These are phyloP conservation scores for Tamandua tetradactyla DNA, from an alignment of 2,797 vertebrate species.

Conservation along the genomic window DNA sequence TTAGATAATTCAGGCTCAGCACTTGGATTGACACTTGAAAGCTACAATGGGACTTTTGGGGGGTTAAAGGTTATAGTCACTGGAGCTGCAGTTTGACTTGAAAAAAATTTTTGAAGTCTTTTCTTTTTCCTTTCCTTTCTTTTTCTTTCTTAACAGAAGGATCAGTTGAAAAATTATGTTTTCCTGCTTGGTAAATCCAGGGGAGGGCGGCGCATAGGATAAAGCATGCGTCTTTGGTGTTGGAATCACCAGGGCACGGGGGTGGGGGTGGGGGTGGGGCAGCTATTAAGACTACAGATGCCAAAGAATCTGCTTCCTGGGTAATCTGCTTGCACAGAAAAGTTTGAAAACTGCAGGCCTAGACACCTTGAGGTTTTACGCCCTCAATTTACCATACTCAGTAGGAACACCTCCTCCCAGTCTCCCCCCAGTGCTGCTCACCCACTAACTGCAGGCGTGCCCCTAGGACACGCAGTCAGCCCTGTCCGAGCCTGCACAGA, in stretches of 20 bases:
- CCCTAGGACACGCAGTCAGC: neutral
- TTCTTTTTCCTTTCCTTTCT: neutral
- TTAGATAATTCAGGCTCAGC: conserved; percentile 58
- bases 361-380: neutral
- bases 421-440: neutral
- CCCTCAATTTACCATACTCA: too few relatives aligned
- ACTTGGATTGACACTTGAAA: conserved; percentile 69
- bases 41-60: conserved; percentile 46
- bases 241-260: neutral
- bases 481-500: neutral
- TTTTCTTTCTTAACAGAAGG: neutral
- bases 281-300: neutral
- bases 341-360: neutral
- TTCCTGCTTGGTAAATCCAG: neutral
- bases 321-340: neutral
- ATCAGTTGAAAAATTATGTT: neutral
- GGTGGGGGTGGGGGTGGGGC: too few relatives aligned
- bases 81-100: conserved; percentile 53
- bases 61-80: conserved; percentile 59
- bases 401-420: neutral
- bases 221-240: neutral
- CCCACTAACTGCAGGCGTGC: neutral
- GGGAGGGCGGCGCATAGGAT: neutral
- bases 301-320: neutral
- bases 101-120: conserved; percentile 56